Percentiles rank a stretch among this genome's conserved stretches.
Evolutionary conservation across 2,888 invertebrate genomes (phyloP).

Genomic region (Drosophila barbarae): DNA sequence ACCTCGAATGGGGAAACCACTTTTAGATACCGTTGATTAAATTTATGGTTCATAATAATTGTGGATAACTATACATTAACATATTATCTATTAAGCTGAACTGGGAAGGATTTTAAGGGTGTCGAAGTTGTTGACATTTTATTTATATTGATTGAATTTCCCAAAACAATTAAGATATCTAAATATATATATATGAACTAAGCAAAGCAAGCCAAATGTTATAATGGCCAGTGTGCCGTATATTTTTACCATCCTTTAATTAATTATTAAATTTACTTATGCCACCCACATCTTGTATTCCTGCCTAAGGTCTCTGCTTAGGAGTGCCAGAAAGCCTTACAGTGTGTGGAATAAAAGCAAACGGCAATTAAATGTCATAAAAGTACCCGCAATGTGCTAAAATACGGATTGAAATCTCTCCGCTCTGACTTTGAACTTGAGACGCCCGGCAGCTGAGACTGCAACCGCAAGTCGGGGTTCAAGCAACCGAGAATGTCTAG

Average conservation of each 20-base stretch:
- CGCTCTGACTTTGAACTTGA: slow-evolving; percentile 27
- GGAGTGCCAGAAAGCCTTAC: background rate
- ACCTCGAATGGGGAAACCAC: background rate
- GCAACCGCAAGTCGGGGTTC: slow-evolving; percentile 33
- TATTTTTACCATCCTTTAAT: background rate
- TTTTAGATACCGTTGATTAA: slow-evolving; percentile 1
- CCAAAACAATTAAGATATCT: background rate
- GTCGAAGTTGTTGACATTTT: background rate
- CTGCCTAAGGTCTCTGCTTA: background rate
- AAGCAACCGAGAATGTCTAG: slow-evolving; percentile 41
- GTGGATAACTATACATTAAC: background rate
- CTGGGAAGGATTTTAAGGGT: background rate
- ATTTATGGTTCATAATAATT: background rate
- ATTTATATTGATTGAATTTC: too few relatives aligned
- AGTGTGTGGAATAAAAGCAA: slow-evolving; percentile 25
- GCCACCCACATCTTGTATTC: too few relatives aligned
- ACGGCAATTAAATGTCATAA: slow-evolving; percentile 42
- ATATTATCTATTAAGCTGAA: background rate
- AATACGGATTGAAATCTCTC: slow-evolving; percentile 32
- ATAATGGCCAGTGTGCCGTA: background rate
- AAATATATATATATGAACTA: background rate
- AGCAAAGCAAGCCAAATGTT: background rate
- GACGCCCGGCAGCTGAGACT: slow-evolving; percentile 30
- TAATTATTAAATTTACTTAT: background rate
- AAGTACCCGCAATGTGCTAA: slow-evolving; percentile 24